A percentile compares a stretch with the other conserved stretches of the same genome.
Conservation (phyloP, 2,888 invertebrate species). For the Syritta pipiens region DNA sequence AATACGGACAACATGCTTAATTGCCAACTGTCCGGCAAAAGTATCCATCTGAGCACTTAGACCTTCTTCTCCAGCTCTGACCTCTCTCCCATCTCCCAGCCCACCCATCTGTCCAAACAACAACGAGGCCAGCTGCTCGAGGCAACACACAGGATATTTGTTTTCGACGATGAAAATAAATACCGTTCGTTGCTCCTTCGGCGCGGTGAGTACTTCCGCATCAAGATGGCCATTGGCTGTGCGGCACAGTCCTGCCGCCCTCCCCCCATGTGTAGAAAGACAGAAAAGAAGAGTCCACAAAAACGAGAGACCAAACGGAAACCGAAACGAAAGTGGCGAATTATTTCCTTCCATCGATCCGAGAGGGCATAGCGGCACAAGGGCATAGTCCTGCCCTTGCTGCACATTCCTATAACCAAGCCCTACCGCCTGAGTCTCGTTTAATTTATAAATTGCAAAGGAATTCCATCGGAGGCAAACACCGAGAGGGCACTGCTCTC, state of each 20-base stretch:
- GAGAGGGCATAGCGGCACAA: background rate
- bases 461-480: conserved; percentile 49
- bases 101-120: conserved; percentile 32
- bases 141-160: conserved; percentile 60
- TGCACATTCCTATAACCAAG: conserved; percentile 16
- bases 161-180: conserved; percentile 64
- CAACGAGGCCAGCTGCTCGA: conserved; percentile 43
- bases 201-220: conserved; percentile 25
- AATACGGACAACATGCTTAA: conserved; percentile 66
- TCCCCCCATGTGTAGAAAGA: background rate
- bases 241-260: conserved; percentile 10
- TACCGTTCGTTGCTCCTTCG: conserved; percentile 51
- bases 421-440: conserved; percentile 2
- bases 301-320: conserved; percentile 44
- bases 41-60: conserved; percentile 52
- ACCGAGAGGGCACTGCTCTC: conserved; percentile 21
- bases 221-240: no score
- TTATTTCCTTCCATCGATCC: conserved; percentile 61
- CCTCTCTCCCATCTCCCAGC: background rate
- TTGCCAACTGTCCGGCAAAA: conserved; percentile 63
- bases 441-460: conserved; percentile 60
- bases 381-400: conserved; percentile 7
- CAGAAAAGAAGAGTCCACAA: background rate
- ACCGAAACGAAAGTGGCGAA: conserved; percentile 61
- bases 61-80: no score